These are phyloP conservation scores for Coryphaenoides rupestris DNA, from an alignment of 2,113 vertebrate genomes.

Conservation along the genomic window DNA sequence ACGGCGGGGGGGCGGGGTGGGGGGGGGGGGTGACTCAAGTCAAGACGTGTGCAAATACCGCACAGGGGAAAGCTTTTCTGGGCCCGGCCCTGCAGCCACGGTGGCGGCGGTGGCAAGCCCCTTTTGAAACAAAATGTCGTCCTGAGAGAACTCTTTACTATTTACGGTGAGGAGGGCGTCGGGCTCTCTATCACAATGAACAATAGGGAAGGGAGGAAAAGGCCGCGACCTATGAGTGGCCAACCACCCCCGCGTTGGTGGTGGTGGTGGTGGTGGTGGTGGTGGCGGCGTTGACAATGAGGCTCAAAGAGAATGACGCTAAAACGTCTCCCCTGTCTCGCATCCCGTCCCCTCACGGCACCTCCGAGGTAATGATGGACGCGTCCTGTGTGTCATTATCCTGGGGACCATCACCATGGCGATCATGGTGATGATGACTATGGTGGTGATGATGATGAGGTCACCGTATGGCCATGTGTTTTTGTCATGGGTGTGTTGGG, in stretches of 20 bases:
- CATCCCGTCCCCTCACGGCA: conserved; percentile 12
- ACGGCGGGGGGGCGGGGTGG: too few relatives aligned
- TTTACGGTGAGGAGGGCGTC: conserved; percentile 11
- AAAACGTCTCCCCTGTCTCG: conserved; percentile 1
- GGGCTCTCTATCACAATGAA: conserved; percentile 32
- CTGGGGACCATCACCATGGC: neutral
- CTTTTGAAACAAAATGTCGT: too few relatives aligned
- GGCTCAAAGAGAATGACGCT: conserved; percentile 21
- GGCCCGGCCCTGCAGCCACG: too few relatives aligned
- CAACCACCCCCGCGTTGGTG: conserved; percentile 12
- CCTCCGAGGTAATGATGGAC: conserved; percentile 32
- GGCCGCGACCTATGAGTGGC: neutral
- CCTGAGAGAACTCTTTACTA: conserved; percentile 7
- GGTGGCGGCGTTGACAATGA: conserved; percentile 17
- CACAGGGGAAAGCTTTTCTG: too few relatives aligned
- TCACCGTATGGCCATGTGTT: too few relatives aligned
- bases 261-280: too few relatives aligned
- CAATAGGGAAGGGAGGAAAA: conserved; percentile 20
- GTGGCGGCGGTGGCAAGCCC: neutral
- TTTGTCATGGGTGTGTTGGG: too few relatives aligned
- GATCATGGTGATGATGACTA: conserved; percentile 11
- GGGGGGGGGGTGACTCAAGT: too few relatives aligned
- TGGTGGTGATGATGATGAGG: too few relatives aligned
- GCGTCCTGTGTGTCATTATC: neutral
- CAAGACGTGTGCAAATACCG: too few relatives aligned